A percentile compares a stretch with the other conserved stretches of the same genome.
Conservation (phyloP, 2,888 invertebrate genomes). For the Lasioglossum villosulum region DNA sequence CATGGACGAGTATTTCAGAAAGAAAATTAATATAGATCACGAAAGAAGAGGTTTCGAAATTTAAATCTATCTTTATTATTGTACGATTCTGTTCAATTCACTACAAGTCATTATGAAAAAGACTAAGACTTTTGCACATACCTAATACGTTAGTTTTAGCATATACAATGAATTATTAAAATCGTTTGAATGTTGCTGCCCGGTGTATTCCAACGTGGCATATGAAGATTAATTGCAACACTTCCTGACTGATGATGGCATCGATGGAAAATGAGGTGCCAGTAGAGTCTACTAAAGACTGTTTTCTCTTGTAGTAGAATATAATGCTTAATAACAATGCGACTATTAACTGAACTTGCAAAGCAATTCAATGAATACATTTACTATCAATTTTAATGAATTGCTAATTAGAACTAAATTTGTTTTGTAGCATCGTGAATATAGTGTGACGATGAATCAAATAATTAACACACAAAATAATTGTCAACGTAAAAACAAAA, state of each 20-base stretch:
- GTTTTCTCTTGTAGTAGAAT: neutral
- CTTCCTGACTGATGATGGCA: slow-evolving; percentile 15
- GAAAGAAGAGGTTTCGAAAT: neutral
- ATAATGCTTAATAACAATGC: neutral
- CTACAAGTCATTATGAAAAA: neutral
- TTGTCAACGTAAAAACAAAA: neutral
- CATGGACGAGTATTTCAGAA: no score
- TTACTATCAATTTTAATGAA: neutral
- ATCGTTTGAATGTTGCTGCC: neutral
- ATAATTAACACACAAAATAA: neutral
- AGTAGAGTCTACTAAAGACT: neutral
- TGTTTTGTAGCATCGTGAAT: neutral
- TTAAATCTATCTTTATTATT: neutral
- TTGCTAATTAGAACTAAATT: neutral
- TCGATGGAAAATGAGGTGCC: neutral
- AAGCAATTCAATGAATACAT: neutral
- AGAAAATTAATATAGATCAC: neutral
- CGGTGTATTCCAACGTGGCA: neutral
- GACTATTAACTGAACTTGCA: neutral
- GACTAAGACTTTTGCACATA: neutral
- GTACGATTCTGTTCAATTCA: neutral
- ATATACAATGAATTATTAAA: neutral
- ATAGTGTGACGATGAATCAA: neutral
- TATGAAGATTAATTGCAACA: slow-evolving; percentile 14
- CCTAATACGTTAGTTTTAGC: neutral